phyloP scores from a whole-genome alignment of 2,113 vertebrate species.

The Campylorhamphus procurvoides region DNA sequence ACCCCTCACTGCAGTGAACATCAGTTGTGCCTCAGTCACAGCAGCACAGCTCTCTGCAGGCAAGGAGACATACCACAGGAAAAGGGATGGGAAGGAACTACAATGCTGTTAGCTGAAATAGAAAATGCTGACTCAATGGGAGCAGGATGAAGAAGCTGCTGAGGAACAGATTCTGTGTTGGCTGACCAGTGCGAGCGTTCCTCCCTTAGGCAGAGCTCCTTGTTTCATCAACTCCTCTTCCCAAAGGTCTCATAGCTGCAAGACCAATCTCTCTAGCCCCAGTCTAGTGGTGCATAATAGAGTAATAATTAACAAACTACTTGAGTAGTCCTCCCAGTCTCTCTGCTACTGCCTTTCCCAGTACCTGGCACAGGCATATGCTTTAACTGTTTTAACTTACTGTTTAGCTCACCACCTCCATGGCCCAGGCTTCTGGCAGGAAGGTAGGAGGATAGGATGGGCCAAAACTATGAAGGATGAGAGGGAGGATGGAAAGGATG shows the following conservation, averaged over 20 bases:
- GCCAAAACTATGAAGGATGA: neutral
- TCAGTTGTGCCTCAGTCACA: rapidly evolving
- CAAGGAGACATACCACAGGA: neutral
- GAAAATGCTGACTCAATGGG: neutral
- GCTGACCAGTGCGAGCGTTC: neutral
- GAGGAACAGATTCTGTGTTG: neutral
- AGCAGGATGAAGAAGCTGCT: neutral
- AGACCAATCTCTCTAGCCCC: neutral
- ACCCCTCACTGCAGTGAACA: neutral
- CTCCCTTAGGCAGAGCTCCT: neutral
- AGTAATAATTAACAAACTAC: neutral
- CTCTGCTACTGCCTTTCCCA: neutral
- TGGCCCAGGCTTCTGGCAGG: neutral
- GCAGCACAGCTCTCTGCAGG: neutral
- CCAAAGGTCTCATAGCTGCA: neutral
- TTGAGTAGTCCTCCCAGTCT: neutral
- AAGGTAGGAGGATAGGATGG: neutral
- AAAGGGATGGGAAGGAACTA: neutral
- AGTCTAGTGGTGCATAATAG: rapidly evolving
- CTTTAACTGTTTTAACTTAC: neutral
- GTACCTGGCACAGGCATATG: neutral
- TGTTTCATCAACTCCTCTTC: neutral
- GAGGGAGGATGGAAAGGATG: neutral
- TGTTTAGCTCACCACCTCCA: neutral
- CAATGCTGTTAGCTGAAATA: neutral